These are phyloP conservation scores for Bellardia bayeri DNA, from an alignment of 2,888 invertebrate species.

Conservation along the genomic window DNA sequence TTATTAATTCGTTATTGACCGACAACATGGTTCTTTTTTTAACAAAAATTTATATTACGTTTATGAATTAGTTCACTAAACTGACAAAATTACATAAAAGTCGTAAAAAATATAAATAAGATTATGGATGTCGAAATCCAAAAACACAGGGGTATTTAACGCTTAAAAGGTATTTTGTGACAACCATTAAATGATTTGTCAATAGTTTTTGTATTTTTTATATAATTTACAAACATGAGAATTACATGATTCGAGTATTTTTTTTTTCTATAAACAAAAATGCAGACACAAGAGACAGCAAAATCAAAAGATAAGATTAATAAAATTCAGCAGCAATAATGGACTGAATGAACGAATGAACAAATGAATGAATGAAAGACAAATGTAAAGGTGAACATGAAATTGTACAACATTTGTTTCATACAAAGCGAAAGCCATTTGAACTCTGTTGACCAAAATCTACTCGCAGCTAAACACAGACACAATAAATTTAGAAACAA, in stretches of 20 bases:
- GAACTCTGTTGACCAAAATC: slow-evolving; percentile 42
- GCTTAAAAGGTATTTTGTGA: slow-evolving; percentile 47
- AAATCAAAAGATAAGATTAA: slow-evolving; percentile 12
- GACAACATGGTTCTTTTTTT: background rate
- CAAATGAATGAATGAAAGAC: slow-evolving; percentile 1
- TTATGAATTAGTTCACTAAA: background rate
- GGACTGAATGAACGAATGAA: background rate
- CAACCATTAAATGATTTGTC: slow-evolving; percentile 63
- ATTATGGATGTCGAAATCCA: slow-evolving; percentile 37
- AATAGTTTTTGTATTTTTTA: slow-evolving; percentile 35
- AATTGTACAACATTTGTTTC: background rate
- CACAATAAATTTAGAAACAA: slow-evolving; percentile 43
- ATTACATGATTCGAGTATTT: slow-evolving; percentile 24
- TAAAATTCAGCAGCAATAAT: background rate
- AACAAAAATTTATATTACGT: background rate
- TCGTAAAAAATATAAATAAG: slow-evolving; percentile 21
- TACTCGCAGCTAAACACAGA: slow-evolving; percentile 5
- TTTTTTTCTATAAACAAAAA: background rate
- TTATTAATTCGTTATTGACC: background rate
- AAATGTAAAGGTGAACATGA: slow-evolving; percentile 1
- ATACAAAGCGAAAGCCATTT: slow-evolving; percentile 52
- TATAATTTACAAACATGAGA: slow-evolving; percentile 29
- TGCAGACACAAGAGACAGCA: background rate
- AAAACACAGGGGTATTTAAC: slow-evolving; percentile 8
- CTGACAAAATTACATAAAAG: slow-evolving; percentile 3